Percentiles rank a stretch among this genome's conserved stretches.
These are phyloP conservation scores for Pseudoips prasinana DNA, from an alignment of 2,888 invertebrate genomes.

Conservation along the genomic window DNA sequence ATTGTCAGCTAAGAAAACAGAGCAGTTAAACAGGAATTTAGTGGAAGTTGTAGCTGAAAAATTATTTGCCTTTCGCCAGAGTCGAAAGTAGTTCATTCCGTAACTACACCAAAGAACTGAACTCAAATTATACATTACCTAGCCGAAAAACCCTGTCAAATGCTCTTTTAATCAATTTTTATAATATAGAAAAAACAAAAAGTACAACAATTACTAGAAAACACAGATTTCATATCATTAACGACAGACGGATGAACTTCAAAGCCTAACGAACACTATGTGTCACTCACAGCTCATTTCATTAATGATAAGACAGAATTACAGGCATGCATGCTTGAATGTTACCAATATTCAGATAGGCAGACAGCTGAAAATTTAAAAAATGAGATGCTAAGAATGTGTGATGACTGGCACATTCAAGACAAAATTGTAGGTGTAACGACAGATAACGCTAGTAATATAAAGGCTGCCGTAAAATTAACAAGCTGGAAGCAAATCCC, in stretches of 20 bases:
- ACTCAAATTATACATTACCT: neutral
- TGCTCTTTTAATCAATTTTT: constrained; percentile 1
- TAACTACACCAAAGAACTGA: neutral
- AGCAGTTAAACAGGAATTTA: neutral
- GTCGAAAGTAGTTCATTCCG: neutral
- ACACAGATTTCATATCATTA: neutral
- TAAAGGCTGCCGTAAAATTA: constrained; percentile 9
- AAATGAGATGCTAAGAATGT: constrained; percentile 1
- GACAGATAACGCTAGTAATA: constrained; percentile 12
- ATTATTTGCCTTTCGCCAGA: neutral
- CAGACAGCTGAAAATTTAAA: neutral
- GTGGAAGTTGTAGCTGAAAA: constrained; percentile 1
- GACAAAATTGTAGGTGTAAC: constrained; percentile 8
- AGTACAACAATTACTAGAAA: neutral
- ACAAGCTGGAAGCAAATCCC: constrained; percentile 11
- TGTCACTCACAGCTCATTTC: neutral
- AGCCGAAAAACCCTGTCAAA: constrained; percentile 2
- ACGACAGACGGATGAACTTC: constrained; percentile 3
- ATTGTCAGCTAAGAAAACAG: constrained; percentile 1
- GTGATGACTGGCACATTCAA: constrained; percentile 3
- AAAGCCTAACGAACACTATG: neutral
- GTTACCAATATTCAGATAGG: neutral
- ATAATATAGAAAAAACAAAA: neutral
- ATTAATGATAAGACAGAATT: neutral
- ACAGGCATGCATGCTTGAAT: neutral